Evolutionary conservation across 2,888 invertebrate species (phyloP).

Genomic region (Caenorhabditis sinica): DNA sequence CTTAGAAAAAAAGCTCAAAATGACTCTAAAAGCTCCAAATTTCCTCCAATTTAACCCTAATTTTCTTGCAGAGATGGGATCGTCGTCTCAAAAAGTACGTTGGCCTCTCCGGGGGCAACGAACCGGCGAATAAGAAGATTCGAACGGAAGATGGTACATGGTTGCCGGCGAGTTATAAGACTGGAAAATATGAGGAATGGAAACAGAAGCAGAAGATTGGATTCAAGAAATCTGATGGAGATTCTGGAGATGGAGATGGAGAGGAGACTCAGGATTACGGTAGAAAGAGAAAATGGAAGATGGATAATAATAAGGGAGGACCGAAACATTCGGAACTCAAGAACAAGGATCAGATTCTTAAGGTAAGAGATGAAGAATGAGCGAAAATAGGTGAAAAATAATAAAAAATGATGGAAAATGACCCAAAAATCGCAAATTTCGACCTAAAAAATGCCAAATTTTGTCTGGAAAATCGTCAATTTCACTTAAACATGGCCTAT

Average conservation of each 20-base stretch:
- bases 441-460: too few relatives aligned
- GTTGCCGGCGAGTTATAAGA: conserved; percentile 94
- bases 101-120: conserved; percentile 74
- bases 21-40: neutral
- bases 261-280: conserved; percentile 15
- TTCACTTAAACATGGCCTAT: too few relatives aligned
- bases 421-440: too few relatives aligned
- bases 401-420: neutral
- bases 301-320: conserved; percentile 34
- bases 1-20: too few relatives aligned
- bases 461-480: too few relatives aligned
- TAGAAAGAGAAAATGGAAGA: conserved; percentile 61
- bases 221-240: conserved; percentile 49
- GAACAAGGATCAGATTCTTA: conserved; percentile 69
- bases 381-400: neutral
- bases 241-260: conserved; percentile 19
- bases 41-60: neutral
- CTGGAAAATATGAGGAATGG: conserved; percentile 87
- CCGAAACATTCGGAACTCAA: conserved; percentile 70
- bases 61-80: conserved; percentile 87
- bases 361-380: conserved; percentile 17
- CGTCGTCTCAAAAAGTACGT: conserved; percentile 97
- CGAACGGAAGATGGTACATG: conserved; percentile 91
- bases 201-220: conserved; percentile 79
- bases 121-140: conserved; percentile 88